Percentiles rank a stretch among this genome's conserved stretches.
phyloP scores from a whole-genome alignment of 2,888 invertebrate species.

The Halictus quadricinctus region DNA sequence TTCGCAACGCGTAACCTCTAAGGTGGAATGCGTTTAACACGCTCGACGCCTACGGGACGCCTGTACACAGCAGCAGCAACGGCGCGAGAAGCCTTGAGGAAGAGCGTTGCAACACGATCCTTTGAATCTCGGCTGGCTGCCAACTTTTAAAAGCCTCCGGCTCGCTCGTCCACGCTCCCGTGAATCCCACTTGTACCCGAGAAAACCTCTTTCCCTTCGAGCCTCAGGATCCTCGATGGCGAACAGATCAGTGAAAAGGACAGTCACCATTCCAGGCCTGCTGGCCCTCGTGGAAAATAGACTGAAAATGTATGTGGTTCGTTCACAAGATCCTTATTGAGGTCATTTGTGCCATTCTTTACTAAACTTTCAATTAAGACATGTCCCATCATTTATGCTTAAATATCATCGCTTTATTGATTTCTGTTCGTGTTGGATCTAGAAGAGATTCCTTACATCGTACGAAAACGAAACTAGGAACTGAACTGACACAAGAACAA shows the following conservation, averaged over 20 bases:
- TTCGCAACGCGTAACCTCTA: conserved; percentile 81
- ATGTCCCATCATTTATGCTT: too few species aligned
- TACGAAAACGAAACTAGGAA: too few species aligned
- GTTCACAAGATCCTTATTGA: not conserved
- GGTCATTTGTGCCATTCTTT: not conserved
- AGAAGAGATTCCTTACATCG: not conserved
- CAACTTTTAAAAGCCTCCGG: conserved; percentile 73
- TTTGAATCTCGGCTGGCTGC: conserved; percentile 80
- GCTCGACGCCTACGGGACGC: conserved; percentile 82
- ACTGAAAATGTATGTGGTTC: not conserved
- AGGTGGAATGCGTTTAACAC: conserved; percentile 82
- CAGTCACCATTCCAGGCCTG: not conserved
- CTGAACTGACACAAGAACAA: too few species aligned
- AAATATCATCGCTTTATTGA: not conserved
- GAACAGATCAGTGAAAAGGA: not conserved
- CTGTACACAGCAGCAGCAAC: conserved; percentile 66
- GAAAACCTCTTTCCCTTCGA: conserved; percentile 43
- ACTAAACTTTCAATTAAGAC: too few species aligned
- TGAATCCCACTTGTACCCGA: conserved; percentile 12
- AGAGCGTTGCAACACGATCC: conserved; percentile 82
- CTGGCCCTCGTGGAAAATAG: not conserved
- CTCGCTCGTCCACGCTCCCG: conserved; percentile 20
- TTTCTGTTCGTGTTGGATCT: not conserved
- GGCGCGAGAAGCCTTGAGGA: conserved; percentile 80
- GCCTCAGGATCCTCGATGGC: not conserved